Base-by-base conservation (phyloP, 92 coral and sea anemone species). In the Porites lobata region DNA sequence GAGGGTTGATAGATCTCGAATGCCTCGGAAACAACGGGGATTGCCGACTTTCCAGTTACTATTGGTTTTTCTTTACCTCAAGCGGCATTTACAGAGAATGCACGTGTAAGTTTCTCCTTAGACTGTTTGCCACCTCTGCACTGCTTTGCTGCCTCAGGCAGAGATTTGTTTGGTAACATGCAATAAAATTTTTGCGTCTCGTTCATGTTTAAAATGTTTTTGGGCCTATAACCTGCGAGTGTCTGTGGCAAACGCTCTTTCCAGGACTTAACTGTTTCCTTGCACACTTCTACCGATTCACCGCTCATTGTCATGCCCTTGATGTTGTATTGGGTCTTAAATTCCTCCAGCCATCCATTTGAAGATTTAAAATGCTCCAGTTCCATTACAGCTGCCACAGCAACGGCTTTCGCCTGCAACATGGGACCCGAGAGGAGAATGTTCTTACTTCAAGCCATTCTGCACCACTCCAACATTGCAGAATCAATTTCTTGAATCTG, bases 341-440 rank as follows among this genome's bases (percentile, higher is more conserved):
- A 85, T 85, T 85, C 76, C 89, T 85, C 89, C 83, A 85, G 89
- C 89, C 83, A 85, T 85, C 83, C 89, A 65, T 85, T 85, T 85
- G 89, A 85, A 29, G 32, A 3, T 29, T 29, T 29, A 29, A 29
- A 29, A 29, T 2, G 32, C 32, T 2, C 32, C 32, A 29, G 32
- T 29, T 29, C 32, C 32, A 29, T 29, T 29, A 29, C 32, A 0
- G 62, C 83, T 24, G 89, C 89, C 83, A 85, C 89, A 85, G 83
- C 89, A 85, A 85, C 64, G 75, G 89, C 89, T 85, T 76, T 75
- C 56, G 82, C 89, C 89, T 76, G 82, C 76, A 85, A 65, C 89
- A 85, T 65, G 81, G 89, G 89, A 61, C 77, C 89, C 79, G 80
- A 70, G 52, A 82, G 68, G 54, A 78, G 78, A 82, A 82, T 82